phyloP scores from a whole-genome alignment of 2,113 vertebrate species.

The Antennarius striatus region DNA sequence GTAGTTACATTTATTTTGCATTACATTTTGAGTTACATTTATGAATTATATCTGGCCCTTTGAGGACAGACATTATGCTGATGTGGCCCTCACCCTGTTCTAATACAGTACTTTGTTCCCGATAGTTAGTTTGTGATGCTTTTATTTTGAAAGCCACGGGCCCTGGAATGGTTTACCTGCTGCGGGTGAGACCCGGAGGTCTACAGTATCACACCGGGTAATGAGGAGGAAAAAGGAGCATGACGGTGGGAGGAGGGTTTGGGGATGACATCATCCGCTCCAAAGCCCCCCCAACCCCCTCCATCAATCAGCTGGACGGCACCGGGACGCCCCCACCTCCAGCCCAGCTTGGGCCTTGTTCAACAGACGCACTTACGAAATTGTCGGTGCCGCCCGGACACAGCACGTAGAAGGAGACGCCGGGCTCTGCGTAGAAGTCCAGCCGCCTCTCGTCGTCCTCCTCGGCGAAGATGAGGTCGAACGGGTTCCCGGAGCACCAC shows the following conservation, averaged over 20 bases:
- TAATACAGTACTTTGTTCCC: no score
- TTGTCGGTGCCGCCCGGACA: slow-evolving; percentile 93
- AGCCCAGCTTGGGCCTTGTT: background rate
- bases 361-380: slow-evolving; percentile 86
- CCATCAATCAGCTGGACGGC: slow-evolving; percentile 34
- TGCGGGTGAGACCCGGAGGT: slow-evolving; percentile 29
- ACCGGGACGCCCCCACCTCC: slow-evolving; percentile 47
- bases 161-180: slow-evolving; percentile 20
- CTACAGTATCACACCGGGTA: slow-evolving; percentile 27
- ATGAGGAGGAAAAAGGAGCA: slow-evolving; percentile 32
- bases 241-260: background rate
- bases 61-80: no score
- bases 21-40: no score
- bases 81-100: no score
- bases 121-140: background rate
- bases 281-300: background rate
- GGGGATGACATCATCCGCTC: slow-evolving; percentile 71
- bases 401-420: slow-evolving; percentile 95
- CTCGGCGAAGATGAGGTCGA: slow-evolving; percentile 94
- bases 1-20: no score
- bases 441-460: slow-evolving; percentile 93
- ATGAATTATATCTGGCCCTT: no score
- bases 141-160: slow-evolving; percentile 56
- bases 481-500: slow-evolving; percentile 94
- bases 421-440: slow-evolving; percentile 97